phyloP scores from a whole-genome alignment of 2,888 invertebrate species.

The Epicampocera succincta region DNA sequence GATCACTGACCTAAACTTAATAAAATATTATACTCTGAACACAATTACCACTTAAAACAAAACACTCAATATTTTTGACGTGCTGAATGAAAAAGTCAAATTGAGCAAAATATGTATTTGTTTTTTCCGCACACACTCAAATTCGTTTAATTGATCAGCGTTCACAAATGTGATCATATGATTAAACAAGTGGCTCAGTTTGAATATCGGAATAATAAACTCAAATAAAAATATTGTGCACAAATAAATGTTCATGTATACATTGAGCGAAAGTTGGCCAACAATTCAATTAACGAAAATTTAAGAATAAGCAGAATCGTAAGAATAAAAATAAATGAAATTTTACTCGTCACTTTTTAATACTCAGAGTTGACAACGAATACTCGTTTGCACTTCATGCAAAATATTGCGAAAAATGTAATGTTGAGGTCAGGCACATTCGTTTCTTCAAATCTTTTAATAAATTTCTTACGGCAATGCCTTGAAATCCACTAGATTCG shows the following conservation, averaged over 20 bases:
- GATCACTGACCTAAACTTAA: slow-evolving; percentile 33
- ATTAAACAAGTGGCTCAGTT: slow-evolving; percentile 60
- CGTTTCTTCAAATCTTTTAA: too few species aligned
- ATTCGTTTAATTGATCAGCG: slow-evolving; percentile 55
- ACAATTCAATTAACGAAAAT: slow-evolving; percentile 56
- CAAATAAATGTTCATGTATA: slow-evolving; percentile 14
- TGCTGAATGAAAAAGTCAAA: slow-evolving; percentile 6
- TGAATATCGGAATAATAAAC: slow-evolving; percentile 5
- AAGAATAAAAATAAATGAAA: slow-evolving; percentile 9
- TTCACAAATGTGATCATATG: slow-evolving; percentile 44
- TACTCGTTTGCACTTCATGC: slow-evolving; percentile 6
- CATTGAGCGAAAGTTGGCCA: slow-evolving; percentile 57
- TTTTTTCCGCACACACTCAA: neutral
- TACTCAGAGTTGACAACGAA: neutral
- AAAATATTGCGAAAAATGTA: too few species aligned
- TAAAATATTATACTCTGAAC: neutral
- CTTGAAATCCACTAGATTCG: too few species aligned
- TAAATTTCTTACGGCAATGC: too few species aligned
- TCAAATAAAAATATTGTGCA: slow-evolving; percentile 5
- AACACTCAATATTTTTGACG: slow-evolving; percentile 5
- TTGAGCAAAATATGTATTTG: neutral
- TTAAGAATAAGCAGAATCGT: slow-evolving; percentile 4
- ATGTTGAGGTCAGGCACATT: too few species aligned
- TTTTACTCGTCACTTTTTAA: slow-evolving; percentile 2
- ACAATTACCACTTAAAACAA: too few species aligned